phyloP scores from a whole-genome alignment of 2,888 invertebrate genomes.

The Aspidapion aeneum region DNA sequence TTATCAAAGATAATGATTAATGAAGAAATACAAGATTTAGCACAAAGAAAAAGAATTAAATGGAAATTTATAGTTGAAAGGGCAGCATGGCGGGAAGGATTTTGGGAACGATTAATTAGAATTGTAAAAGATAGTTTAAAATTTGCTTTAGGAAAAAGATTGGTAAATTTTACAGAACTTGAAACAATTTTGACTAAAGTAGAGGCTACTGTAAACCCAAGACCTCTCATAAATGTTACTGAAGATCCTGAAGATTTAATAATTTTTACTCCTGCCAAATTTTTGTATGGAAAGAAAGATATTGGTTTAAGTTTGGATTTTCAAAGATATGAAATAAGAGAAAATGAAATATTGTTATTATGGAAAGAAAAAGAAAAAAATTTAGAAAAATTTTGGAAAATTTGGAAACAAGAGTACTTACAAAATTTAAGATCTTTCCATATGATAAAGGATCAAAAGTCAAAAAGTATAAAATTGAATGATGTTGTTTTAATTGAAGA shows the following conservation, averaged over 20 bases:
- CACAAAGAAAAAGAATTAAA: too few species aligned
- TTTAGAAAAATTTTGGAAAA: background rate
- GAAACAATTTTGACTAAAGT: background rate
- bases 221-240: background rate
- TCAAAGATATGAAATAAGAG: background rate
- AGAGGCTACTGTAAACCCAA: background rate
- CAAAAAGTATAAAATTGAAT: background rate
- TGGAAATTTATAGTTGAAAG: too few species aligned
- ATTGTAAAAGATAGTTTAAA: background rate
- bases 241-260: background rate
- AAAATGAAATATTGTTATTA: background rate
- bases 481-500: background rate
- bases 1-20: background rate
- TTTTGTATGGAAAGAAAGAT: background rate
- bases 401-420: background rate
- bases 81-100: too few species aligned
- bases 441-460: background rate
- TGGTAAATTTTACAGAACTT: background rate
- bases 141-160: background rate
- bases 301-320: background rate
- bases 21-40: too few species aligned
- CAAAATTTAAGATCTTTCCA: background rate
- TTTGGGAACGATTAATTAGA: background rate
- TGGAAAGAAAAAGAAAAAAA: background rate
- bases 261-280: background rate